phyloP scores from a whole-genome alignment of 2,113 vertebrate genomes.

The Rhinopithecus roxellana region DNA sequence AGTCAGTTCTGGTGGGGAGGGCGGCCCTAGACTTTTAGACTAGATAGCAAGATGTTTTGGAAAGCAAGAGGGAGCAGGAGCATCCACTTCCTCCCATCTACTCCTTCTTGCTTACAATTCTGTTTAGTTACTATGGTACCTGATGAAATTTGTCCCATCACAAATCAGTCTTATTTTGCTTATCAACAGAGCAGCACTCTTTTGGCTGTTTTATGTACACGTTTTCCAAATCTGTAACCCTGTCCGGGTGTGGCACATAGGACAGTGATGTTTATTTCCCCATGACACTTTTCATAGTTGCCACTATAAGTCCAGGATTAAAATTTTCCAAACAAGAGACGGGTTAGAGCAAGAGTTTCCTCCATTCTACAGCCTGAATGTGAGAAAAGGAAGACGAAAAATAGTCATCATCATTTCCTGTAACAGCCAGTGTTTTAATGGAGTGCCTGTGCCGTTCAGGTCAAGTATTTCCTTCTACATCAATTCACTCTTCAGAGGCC shows the following conservation, averaged over 20 bases:
- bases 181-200: neutral
- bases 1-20: rapidly evolving
- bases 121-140: neutral
- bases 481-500: neutral
- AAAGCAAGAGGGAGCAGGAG: neutral
- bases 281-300: neutral
- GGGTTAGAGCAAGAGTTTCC: neutral
- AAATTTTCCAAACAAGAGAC: neutral
- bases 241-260: neutral
- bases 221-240: neutral
- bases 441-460: neutral
- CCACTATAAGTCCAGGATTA: too few species aligned
- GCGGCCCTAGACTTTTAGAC: neutral
- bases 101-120: neutral
- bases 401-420: neutral
- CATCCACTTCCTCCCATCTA: too few species aligned
- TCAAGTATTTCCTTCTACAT: neutral
- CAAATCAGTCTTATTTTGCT: neutral
- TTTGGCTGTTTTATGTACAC: neutral
- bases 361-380: neutral
- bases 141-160: neutral
- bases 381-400: neutral
- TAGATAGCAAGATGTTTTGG: neutral
- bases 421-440: neutral
- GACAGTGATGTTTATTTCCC: neutral